Percentiles rank a stretch among this genome's conserved stretches.
Conservation (phyloP, 2,888 invertebrate species). For the Atrina japonica region DNA sequence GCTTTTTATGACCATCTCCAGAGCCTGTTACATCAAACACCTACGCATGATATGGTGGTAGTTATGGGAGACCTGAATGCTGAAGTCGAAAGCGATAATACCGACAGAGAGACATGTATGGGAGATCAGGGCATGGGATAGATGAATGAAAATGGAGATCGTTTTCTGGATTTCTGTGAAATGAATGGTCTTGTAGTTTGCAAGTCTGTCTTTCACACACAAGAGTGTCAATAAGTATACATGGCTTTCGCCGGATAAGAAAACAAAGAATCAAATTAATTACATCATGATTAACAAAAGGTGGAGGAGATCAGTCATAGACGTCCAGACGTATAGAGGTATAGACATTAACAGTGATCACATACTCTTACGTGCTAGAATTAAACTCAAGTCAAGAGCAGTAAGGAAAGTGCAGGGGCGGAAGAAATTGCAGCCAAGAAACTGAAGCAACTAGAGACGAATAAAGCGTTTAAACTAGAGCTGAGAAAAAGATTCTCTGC, state of each 20-base stretch:
- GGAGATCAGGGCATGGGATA: conserved; percentile 12
- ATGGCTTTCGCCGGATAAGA: background rate
- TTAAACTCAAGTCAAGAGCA: background rate
- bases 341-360: conserved; percentile 1
- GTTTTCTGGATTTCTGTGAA: background rate
- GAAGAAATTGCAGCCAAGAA: background rate
- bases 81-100: conserved; percentile 16
- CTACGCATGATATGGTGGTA: conserved; percentile 8
- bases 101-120: conserved; percentile 20
- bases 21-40: conserved; percentile 8
- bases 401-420: conserved; percentile 2
- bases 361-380: conserved; percentile 1
- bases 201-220: background rate
- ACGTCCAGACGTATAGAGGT: background rate
- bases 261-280: background rate
- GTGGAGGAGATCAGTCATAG: conserved; percentile 2
- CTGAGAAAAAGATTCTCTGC: conserved; percentile 11
- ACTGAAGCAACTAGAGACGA: background rate
- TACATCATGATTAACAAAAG: no score
- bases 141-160: conserved; percentile 1
- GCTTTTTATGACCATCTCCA: conserved; percentile 9
- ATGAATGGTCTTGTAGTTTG: conserved; percentile 1
- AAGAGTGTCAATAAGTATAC: background rate
- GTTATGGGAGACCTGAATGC: conserved; percentile 22
- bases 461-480: background rate